A percentile compares a stretch with the other conserved stretches of the same genome.
phyloP scores from a whole-genome alignment of 2,888 invertebrate species.

The Caenorhabditis japonica region DNA sequence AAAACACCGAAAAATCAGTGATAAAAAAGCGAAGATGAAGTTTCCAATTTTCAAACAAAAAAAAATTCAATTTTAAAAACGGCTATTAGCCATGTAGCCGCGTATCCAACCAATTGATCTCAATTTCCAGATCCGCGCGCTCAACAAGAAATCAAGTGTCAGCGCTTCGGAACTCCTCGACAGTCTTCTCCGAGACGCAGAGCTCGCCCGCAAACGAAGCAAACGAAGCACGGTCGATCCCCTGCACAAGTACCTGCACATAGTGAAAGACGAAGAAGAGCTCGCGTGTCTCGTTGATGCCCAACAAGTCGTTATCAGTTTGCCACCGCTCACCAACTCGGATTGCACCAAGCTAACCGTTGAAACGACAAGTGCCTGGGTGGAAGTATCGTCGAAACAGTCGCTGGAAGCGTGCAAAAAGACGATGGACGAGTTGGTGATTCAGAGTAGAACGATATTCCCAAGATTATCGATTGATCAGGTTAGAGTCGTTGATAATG shows the following conservation, averaged over 20 bases:
- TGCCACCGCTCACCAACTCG: constrained; percentile 89
- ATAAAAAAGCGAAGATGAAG: no score
- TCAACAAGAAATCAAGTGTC: constrained; percentile 77
- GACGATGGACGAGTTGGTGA: constrained; percentile 60
- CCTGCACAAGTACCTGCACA: constrained; percentile 86
- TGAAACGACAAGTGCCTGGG: constrained; percentile 57
- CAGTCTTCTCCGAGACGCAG: constrained; percentile 85
- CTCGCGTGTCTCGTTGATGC: constrained; percentile 85
- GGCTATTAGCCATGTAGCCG: no score
- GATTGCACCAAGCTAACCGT: constrained; percentile 83
- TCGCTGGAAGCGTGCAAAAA: constrained; percentile 60
- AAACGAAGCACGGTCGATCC: constrained; percentile 88
- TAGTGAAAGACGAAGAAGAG: constrained; percentile 84
- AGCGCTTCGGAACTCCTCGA: constrained; percentile 84
- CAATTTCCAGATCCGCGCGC: constrained; percentile 62
- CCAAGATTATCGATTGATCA: constrained; percentile 81
- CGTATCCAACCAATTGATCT: no score
- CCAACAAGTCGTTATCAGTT: constrained; percentile 84
- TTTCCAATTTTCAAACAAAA: no score
- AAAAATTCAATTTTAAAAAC: no score
- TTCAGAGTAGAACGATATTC: constrained; percentile 43
- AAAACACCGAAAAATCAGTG: no score
- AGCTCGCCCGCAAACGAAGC: constrained; percentile 86
- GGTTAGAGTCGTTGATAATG: constrained; percentile 79
- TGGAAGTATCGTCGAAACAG: constrained; percentile 61